These are phyloP conservation scores for Chaetops frenatus DNA, from an alignment of 2,113 vertebrate species.

Conservation along the genomic window DNA sequence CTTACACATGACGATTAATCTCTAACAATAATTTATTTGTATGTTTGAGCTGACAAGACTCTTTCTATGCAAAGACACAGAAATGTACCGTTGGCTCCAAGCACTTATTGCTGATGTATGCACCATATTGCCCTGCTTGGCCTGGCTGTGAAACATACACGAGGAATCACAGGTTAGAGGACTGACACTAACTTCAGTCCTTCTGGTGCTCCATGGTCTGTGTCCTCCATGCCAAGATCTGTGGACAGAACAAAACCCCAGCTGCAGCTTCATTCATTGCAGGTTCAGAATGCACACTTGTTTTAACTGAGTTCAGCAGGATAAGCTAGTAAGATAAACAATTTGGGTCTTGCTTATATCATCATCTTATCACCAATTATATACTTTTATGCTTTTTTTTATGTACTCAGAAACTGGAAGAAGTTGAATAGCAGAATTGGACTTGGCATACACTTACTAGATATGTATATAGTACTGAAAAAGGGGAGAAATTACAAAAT, in stretches of 20 bases:
- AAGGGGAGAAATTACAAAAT: background rate
- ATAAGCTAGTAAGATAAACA: background rate
- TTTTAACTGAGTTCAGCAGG: background rate
- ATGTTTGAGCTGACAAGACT: background rate
- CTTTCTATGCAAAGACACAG: background rate
- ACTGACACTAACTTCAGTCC: background rate
- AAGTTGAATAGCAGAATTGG: background rate
- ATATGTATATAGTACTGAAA: background rate
- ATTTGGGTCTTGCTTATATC: background rate
- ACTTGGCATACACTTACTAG: background rate
- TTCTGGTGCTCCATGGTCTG: background rate
- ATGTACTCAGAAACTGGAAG: background rate
- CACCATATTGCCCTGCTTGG: background rate
- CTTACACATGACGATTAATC: background rate
- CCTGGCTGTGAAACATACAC: background rate
- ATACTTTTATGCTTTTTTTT: background rate
- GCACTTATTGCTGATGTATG: background rate
- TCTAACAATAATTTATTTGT: background rate
- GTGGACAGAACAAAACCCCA: background rate
- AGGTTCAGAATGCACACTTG: background rate
- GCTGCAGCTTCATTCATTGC: background rate
- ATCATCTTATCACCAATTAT: background rate
- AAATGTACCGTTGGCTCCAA: background rate
- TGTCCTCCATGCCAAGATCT: background rate
- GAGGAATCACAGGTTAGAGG: background rate